These are phyloP conservation scores for Motacilla alba DNA, from an alignment of 2,113 vertebrate genomes.

Conservation along the genomic window DNA sequence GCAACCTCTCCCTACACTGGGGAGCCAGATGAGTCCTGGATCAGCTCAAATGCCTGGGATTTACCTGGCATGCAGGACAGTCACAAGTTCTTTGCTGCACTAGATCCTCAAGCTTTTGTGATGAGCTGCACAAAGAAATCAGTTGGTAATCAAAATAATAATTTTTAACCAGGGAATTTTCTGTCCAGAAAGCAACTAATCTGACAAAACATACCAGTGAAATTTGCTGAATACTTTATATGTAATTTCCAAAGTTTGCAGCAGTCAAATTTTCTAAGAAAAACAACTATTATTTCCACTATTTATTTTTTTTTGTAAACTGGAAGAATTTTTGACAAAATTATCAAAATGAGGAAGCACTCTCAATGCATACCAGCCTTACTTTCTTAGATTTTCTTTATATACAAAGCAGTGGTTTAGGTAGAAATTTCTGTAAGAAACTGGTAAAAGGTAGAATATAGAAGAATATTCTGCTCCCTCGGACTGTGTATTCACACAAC, in stretches of 20 bases:
- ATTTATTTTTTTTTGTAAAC: neutral
- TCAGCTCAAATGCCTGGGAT: neutral
- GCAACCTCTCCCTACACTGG: neutral
- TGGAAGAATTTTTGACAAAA: neutral
- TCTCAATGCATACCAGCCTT: neutral
- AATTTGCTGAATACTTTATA: neutral
- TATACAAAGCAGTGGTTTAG: neutral
- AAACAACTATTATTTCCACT: neutral
- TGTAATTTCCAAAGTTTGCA: neutral
- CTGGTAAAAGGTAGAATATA: neutral
- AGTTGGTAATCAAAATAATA: neutral
- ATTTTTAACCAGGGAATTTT: neutral
- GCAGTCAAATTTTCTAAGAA: neutral
- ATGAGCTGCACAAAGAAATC: neutral
- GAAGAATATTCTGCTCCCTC: neutral
- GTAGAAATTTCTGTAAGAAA: neutral
- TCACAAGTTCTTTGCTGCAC: neutral
- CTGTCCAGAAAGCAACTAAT: neutral
- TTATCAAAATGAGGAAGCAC: neutral
- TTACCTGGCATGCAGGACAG: neutral
- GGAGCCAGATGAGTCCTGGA: neutral
- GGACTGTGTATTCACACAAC: neutral
- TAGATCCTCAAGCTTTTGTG: neutral
- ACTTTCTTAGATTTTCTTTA: neutral
- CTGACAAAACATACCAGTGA: neutral